Conservation (phyloP, 2,888 invertebrate genomes). For the Ellobium chinense region DNA sequence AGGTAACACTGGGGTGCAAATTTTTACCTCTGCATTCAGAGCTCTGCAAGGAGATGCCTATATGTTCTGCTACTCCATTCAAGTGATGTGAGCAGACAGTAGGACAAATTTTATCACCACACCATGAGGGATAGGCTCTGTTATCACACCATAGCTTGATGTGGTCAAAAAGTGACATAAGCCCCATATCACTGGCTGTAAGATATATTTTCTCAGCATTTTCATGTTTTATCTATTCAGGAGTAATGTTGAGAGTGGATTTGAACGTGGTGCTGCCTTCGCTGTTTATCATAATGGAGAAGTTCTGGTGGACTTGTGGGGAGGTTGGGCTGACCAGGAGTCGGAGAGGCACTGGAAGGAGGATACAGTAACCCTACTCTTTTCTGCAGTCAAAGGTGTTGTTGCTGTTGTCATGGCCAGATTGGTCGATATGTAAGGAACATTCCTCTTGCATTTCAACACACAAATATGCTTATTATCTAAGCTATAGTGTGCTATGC, state of each 20-base stretch:
- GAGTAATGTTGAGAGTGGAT: slow-evolving; percentile 53
- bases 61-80: no score
- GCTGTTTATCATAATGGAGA: slow-evolving; percentile 71
- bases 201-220: not conserved
- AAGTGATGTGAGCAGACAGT: no score
- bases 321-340: slow-evolving; percentile 73
- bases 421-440: slow-evolving; percentile 75
- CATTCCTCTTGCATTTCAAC: not conserved
- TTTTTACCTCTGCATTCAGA: no score
- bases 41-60: no score
- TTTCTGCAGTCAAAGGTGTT: slow-evolving; percentile 68
- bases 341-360: slow-evolving; percentile 64
- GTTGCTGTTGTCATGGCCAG: slow-evolving; percentile 69
- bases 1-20: no score
- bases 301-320: slow-evolving; percentile 73
- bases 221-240: slow-evolving; percentile 37
- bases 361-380: slow-evolving; percentile 64
- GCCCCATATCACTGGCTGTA: no score
- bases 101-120: no score
- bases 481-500: no score
- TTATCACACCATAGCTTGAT: no score
- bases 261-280: slow-evolving; percentile 64
- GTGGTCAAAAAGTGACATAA: no score
- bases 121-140: no score
- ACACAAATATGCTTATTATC: no score